These are phyloP conservation scores for Apodemia mormo DNA, from an alignment of 2,888 invertebrate species.

Conservation along the genomic window DNA sequence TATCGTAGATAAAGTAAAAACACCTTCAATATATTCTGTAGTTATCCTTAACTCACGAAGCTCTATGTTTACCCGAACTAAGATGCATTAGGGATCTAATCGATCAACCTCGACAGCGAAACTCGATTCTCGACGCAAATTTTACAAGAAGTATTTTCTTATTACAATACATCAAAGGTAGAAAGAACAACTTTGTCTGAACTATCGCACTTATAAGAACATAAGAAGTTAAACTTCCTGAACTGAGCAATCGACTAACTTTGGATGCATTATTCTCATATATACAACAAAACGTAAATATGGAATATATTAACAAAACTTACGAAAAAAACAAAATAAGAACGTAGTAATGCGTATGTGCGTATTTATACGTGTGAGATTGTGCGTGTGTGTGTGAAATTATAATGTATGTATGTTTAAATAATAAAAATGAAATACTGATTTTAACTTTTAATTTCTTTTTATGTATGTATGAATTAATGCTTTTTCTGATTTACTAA, in stretches of 20 bases:
- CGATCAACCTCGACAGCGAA: conserved; percentile 3
- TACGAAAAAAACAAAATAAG: too few species aligned
- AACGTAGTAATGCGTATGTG: too few species aligned
- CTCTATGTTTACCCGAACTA: neutral
- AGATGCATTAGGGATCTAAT: conserved; percentile 21
- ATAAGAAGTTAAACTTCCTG: neutral
- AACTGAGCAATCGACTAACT: neutral
- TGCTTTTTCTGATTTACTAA: too few species aligned
- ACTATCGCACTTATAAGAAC: neutral
- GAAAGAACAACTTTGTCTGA: neutral
- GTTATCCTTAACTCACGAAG: neutral
- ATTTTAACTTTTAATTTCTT: too few species aligned
- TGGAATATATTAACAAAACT: too few species aligned
- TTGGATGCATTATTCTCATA: too few species aligned
- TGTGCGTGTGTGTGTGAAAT: too few species aligned
- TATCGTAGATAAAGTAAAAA: neutral
- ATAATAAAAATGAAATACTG: too few species aligned
- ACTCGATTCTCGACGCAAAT: conserved; percentile 17
- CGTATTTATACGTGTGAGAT: too few species aligned
- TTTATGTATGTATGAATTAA: too few species aligned
- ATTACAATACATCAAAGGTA: neutral
- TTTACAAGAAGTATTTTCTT: conserved; percentile 9
- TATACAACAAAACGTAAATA: too few species aligned
- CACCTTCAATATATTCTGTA: neutral
- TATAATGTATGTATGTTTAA: too few species aligned